These are phyloP conservation scores for Merops nubicus DNA, from an alignment of 2,113 vertebrate genomes.

Conservation along the genomic window DNA sequence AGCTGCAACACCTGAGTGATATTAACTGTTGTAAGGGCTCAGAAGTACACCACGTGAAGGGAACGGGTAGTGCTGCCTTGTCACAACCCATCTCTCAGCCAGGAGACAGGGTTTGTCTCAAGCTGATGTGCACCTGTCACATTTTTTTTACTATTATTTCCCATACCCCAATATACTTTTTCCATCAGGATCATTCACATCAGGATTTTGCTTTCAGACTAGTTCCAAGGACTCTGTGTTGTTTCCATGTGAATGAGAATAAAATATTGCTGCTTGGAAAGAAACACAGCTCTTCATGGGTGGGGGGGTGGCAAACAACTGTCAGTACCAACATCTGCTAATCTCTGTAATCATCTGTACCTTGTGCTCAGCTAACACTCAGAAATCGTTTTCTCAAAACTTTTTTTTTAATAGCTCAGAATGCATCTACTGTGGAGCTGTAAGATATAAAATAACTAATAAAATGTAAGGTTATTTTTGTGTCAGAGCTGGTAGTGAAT, in stretches of 20 bases:
- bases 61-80: neutral
- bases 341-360: constrained; percentile 50
- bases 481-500: constrained; percentile 16
- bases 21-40: neutral
- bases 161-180: neutral
- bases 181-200: neutral
- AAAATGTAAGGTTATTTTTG: constrained; percentile 62
- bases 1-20: constrained; percentile 52
- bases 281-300: constrained; percentile 15
- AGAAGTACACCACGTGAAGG: neutral
- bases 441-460: constrained; percentile 44
- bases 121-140: constrained; percentile 46
- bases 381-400: constrained; percentile 57
- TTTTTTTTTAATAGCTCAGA: constrained; percentile 45
- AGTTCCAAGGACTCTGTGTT: neutral
- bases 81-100: constrained; percentile 40
- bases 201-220: constrained; percentile 19
- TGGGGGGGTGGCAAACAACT: neutral
- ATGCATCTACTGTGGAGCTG: neutral
- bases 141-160: neutral
- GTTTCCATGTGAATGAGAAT: constrained; percentile 6
- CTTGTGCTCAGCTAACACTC: constrained; percentile 38
- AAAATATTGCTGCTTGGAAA: constrained; percentile 50
- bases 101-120: constrained; percentile 45
- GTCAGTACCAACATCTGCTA: constrained; percentile 59